Base-by-base conservation (phyloP, 2,113 vertebrate genomes). In the Catagonus wagneri region DNA sequence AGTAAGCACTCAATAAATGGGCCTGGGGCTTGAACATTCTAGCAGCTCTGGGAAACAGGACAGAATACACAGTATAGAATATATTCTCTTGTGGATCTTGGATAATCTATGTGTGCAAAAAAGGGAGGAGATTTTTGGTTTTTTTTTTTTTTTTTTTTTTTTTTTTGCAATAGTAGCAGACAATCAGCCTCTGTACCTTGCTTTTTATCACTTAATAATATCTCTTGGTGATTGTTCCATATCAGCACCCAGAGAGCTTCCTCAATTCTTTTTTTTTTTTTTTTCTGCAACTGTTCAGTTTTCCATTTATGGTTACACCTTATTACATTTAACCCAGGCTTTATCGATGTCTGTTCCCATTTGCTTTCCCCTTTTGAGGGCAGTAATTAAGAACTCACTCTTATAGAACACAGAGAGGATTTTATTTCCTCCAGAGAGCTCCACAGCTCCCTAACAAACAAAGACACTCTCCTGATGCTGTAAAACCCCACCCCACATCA, bases 171-270 rank as follows among this genome's bases (percentile, higher is more conserved):
- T 25, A 79, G 76, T 54, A 10, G 44, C 19, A 29, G 58, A 39
- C 61, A 56, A 6, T 27, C 14, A 27, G n/a, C n/a, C 22, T 81
- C 34, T 90, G 20, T 8, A 5, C 25, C 19, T 76, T 66, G n/a
- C 92, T 66, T 88, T 72, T 80, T 69, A 81, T 81, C 32, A 68
- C 72, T 69, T 66, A 86, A 90, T 83, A 88, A 22, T 90, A 75
- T 76, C 71, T 76, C 89, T 92, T 87, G 74, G 69, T 69, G 32
- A 91, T 93, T 95, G 93, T 97, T 98, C 81, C 86, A 83, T 34
- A 54, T 60, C 89, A 71, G 74, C 93, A 68, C 68, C 34, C 94
- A 86, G 54, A 63, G 68, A 71, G 89, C 93, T 92, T 97, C 96
- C 95, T 96, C 93, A 84, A 95, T 93, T 89, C 78, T 32, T 29